A percentile compares a stretch with the other conserved stretches of the same genome.
Evolutionary conservation across 2,797 vertebrate genomes (phyloP).

Genomic region (Manis crassicaudata): DNA sequence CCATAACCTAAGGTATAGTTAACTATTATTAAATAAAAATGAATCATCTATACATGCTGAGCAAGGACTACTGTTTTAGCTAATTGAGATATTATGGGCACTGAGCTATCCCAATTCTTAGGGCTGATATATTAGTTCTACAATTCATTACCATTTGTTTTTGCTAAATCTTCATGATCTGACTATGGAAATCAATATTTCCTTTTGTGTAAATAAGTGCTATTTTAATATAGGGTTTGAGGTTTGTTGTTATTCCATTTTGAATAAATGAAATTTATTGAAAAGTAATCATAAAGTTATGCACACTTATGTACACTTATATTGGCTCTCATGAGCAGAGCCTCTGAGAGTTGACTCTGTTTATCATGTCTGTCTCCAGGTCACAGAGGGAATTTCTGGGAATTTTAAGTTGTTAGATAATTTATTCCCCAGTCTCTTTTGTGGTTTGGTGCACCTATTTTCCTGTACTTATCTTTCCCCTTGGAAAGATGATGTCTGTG

Average conservation of each 20-base stretch:
- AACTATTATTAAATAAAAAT: slow-evolving; percentile 76
- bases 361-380: neutral
- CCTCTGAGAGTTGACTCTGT: neutral
- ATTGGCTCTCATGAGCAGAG: neutral
- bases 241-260: neutral
- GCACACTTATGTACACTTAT: neutral
- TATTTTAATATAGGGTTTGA: neutral
- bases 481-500: neutral
- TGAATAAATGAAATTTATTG: neutral
- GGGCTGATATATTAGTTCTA: slow-evolving; percentile 63
- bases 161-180: slow-evolving; percentile 43
- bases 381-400: neutral
- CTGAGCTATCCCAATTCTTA: slow-evolving; percentile 77
- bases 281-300: neutral
- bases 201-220: slow-evolving; percentile 26
- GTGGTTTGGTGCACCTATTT: neutral
- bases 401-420: neutral
- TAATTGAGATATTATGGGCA: slow-evolving; percentile 78
- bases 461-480: neutral
- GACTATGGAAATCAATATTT: neutral
- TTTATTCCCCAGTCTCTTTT: neutral
- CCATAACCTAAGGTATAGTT: slow-evolving; percentile 70
- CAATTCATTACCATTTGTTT: neutral
- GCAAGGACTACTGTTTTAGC: slow-evolving; percentile 72
- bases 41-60: slow-evolving; percentile 63